These are phyloP conservation scores for Lasioglossum vierecki DNA, from an alignment of 2,888 invertebrate genomes.

Conservation along the genomic window DNA sequence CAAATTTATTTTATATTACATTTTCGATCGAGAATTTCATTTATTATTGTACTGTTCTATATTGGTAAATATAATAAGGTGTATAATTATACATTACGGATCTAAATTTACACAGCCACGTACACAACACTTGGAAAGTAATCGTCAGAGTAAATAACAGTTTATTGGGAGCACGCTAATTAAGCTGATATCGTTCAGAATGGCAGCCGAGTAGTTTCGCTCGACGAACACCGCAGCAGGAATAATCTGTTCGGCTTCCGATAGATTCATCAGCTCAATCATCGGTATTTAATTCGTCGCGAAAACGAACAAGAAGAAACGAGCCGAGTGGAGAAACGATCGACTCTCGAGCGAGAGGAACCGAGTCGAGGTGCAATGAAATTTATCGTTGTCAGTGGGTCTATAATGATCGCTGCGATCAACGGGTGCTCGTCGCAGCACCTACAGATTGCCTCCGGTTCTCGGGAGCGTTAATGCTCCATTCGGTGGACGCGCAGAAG, in stretches of 20 bases:
- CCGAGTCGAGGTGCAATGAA: conserved; percentile 27
- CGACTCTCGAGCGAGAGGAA: conserved; percentile 32
- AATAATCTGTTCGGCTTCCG: not conserved
- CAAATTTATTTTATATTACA: no score
- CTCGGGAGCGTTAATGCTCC: conserved; percentile 36
- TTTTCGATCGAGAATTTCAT: no score
- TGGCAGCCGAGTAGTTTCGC: not conserved
- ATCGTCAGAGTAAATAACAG: not conserved
- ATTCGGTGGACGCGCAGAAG: conserved; percentile 30
- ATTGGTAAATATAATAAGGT: no score
- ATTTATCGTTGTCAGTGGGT: conserved; percentile 57
- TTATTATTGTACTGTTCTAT: no score
- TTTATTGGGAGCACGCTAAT: not conserved
- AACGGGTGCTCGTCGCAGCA: conserved; percentile 32
- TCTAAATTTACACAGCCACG: no score
- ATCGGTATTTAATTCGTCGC: conserved; percentile 27
- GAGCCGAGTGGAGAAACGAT: not conserved
- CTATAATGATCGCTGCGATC: conserved; percentile 60
- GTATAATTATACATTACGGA: no score
- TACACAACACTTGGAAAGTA: not conserved
- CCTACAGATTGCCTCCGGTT: conserved; percentile 53
- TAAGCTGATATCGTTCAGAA: not conserved
- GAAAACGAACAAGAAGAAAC: conserved; percentile 12
- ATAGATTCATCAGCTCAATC: conserved; percentile 7
- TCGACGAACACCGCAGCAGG: not conserved